Evolutionary conservation across 2,113 vertebrate genomes (phyloP).

Genomic region (Rhea pennata): DNA sequence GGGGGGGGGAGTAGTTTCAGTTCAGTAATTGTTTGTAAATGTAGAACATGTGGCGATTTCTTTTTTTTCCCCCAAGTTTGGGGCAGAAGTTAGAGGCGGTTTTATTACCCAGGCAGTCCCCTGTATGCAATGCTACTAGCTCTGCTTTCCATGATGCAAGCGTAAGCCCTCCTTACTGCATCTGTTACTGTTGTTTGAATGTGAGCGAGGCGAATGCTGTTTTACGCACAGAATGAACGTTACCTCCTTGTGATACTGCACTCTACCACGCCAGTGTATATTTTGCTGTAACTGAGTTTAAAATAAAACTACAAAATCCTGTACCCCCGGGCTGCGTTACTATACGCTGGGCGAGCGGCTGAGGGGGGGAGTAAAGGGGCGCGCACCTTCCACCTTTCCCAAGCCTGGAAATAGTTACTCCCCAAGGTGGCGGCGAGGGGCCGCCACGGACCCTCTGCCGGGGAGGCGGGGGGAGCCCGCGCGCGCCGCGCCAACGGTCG

Average conservation of each 20-base stretch:
- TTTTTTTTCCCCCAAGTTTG: neutral
- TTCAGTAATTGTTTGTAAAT: constrained; percentile 1
- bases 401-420: no score
- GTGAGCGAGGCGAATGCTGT: neutral
- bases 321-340: neutral
- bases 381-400: neutral
- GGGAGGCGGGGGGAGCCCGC: neutral
- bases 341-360: neutral
- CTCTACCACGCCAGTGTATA: constrained; percentile 50
- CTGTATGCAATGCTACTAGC: constrained; percentile 6
- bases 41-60: neutral
- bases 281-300: constrained; percentile 61
- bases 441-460: no score
- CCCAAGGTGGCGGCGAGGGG: no score
- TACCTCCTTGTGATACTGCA: constrained; percentile 2
- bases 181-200: neutral
- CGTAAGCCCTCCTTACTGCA: neutral
- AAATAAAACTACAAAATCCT: constrained; percentile 70
- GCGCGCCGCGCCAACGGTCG: no score
- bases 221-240: neutral
- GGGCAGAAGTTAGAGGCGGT: neutral
- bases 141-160: constrained; percentile 10
- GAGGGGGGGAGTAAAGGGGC: accelerated
- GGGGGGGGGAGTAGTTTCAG: neutral
- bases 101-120: neutral